Evolutionary conservation across 35 echinoderm and acorn worm genomes (phyloP).

Genomic region (Apostichopus californicus): DNA sequence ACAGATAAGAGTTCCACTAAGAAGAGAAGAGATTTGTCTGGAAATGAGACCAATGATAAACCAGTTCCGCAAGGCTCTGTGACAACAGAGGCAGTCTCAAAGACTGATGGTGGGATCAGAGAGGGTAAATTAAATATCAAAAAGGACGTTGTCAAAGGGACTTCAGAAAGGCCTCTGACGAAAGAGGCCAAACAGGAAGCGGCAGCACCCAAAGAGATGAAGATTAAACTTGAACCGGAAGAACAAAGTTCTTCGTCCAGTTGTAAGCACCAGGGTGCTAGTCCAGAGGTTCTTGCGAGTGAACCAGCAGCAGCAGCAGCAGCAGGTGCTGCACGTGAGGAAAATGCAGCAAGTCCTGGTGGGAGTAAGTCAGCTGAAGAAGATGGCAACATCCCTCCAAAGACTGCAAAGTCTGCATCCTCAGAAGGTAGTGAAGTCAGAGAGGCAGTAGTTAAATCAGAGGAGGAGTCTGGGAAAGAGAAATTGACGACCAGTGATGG

Average conservation of each 20-base stretch:
- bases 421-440: background rate
- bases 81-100: background rate
- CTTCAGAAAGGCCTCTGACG: background rate
- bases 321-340: background rate
- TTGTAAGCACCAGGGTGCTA: slow-evolving; percentile 13
- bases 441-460: background rate
- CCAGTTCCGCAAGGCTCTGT: background rate
- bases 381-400: background rate
- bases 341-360: background rate
- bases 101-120: background rate
- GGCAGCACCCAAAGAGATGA: background rate
- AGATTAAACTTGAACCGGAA: slow-evolving; percentile 39
- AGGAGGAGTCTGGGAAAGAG: background rate
- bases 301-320: background rate
- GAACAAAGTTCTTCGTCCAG: background rate
- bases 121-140: background rate
- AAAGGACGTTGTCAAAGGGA: background rate
- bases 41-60: background rate
- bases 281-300: background rate
- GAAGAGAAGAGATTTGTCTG: background rate
- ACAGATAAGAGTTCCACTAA: background rate
- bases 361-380: background rate
- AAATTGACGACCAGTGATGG: background rate
- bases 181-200: slow-evolving; percentile 1
- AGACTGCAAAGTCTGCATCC: background rate